Base-by-base conservation (phyloP, 2,888 invertebrate species). In the Hecatera dysodea region DNA sequence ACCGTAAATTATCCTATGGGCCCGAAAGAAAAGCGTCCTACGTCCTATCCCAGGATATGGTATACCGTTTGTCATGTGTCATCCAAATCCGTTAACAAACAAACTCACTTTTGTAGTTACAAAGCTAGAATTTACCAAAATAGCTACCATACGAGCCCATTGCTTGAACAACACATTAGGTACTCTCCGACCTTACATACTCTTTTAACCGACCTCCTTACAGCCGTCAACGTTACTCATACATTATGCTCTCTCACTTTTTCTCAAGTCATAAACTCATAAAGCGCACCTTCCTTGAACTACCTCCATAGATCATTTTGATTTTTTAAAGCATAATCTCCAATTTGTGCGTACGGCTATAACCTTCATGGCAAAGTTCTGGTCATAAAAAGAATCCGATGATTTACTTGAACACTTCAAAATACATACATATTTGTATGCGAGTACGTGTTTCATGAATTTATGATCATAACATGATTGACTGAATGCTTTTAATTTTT, bases 371-470 rank as follows among this genome's bases (percentile, higher is more conserved):
- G 52, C 61, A 77, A 81, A 83, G 66, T 81, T 77, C 72, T 68
- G 73, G 65, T 90, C 90, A 86, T 90, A 89, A 90, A 90, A 86
- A 57, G 78, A 86, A 81, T 80, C 75, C 67, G n/a, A 76, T 82
- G 84, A 86, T 89, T 89, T 87, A 89, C 86, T 81, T 71, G 79
- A 48, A 61, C 63, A 22, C 33, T 62, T 73, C 27, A 46, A 33
- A 73, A 52, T 29, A 19, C 42, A 57, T 50, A 8, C 46, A 56
- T 70, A 56, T 56, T 22, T 33, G 48, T 46, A 22, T 68, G 46
- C 27, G 44, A 36, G n/a, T 29, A n/a, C 17, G 19, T 48, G 52
- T 78, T n/a, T n/a, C 64, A 63, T 33, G 24, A n/a, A 59, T 55
- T n/a, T n/a, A n/a, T 60, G 48, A 67, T 39, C 4, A 50, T 62